Percentiles rank a stretch among this genome's conserved stretches.
Conservation (phyloP, 1,140 invertebrate species). For the Calliopsis andreniformis region DNA sequence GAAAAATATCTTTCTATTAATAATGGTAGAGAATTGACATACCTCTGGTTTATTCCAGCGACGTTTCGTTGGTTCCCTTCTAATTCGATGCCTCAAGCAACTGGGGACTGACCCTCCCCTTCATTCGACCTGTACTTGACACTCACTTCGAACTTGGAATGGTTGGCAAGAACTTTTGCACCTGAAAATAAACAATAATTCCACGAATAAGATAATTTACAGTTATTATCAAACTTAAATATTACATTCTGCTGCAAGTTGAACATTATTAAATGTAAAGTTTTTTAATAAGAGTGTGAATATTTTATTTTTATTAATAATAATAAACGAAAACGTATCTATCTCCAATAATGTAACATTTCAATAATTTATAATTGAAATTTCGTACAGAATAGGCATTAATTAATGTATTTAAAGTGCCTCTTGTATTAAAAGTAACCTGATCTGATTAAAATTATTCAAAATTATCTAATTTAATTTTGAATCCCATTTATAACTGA, state of each 20-base stretch:
- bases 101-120: not conserved
- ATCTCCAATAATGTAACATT: too few relatives aligned
- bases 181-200: not conserved
- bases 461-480: too few relatives aligned
- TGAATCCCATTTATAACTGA: too few relatives aligned
- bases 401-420: too few relatives aligned
- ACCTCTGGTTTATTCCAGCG: not conserved
- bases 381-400: too few relatives aligned
- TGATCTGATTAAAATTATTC: too few relatives aligned
- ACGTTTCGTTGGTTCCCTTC: not conserved
- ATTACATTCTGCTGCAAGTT: not conserved
- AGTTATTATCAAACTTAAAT: not conserved
- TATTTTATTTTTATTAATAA: too few relatives aligned
- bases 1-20: not conserved
- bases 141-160: not conserved
- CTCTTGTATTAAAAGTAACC: too few relatives aligned
- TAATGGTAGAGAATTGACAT: not conserved
- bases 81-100: not conserved
- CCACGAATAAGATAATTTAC: not conserved
- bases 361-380: too few relatives aligned
- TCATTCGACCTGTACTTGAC: constrained; percentile 9
- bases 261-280: not conserved
- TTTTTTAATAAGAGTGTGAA: too few relatives aligned
- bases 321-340: too few relatives aligned
- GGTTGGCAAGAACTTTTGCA: not conserved